Conservation (phyloP, 2,888 invertebrate species). For the Ornithoptera alexandrae region DNA sequence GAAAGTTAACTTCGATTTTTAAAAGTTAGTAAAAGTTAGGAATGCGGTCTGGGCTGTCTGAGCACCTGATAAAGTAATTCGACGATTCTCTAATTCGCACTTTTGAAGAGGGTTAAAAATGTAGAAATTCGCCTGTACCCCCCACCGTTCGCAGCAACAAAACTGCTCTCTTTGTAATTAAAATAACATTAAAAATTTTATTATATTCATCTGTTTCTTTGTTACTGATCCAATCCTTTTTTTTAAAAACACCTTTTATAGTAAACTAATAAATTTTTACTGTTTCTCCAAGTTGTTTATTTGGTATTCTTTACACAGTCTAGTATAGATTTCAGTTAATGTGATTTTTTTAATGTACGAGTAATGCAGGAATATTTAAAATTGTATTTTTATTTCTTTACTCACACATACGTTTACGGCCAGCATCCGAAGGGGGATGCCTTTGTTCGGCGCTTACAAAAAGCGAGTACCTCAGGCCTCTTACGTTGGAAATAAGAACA, state of each 20-base stretch:
- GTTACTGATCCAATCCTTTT: background rate
- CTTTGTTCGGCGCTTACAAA: constrained; percentile 58
- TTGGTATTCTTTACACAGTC: background rate
- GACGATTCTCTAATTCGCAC: constrained; percentile 74
- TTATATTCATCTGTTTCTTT: constrained; percentile 47
- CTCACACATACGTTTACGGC: constrained; percentile 32
- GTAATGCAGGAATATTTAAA: constrained; percentile 2
- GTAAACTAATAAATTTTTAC: background rate
- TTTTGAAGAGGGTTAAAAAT: constrained; percentile 75
- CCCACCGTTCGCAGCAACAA: constrained; percentile 46
- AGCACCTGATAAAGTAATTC: constrained; percentile 76
- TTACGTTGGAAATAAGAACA: constrained; percentile 77
- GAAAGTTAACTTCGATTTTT: constrained; percentile 77
- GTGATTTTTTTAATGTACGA: background rate
- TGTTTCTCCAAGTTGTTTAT: background rate
- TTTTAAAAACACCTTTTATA: background rate
- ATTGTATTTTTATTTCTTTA: constrained; percentile 2
- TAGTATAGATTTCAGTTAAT: background rate
- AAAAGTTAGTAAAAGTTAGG: constrained; percentile 72
- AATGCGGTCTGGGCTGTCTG: constrained; percentile 54
- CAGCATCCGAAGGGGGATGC: constrained; percentile 45
- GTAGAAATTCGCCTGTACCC: constrained; percentile 44
- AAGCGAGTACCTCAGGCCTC: constrained; percentile 70
- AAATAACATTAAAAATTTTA: constrained; percentile 58
- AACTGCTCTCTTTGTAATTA: constrained; percentile 52